Evolutionary conservation across 2,888 invertebrate species (phyloP), one percentile per base, ranked within the genome.

Genomic region (Meteorus cinctellus): DNA sequence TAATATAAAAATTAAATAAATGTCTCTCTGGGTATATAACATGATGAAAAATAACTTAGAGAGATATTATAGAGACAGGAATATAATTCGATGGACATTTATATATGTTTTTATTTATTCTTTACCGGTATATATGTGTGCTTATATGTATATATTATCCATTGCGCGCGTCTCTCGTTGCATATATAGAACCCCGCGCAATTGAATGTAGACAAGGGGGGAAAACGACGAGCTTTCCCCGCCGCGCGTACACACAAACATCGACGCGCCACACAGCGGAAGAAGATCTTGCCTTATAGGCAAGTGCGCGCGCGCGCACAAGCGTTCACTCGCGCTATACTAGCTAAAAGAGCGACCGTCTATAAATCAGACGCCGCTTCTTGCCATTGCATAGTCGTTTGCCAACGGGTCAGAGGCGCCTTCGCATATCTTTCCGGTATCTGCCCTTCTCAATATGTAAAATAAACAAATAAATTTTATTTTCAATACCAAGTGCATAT

Each of bases 331-430:
- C 55, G 55, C 55, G 55, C 55, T 55, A 24, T 55, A 55, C 55
- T 19, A 55, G 19, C 55, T 55, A 55, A 55, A 55, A 65, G 36
- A 68, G 68, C 78, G 77, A 77, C 81, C 81, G 83, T 80, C 84
- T 83, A 86, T 87, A 87, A 87, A 87, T 87, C 87, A 87, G 85
- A 79, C 84, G 81, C 81, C 83, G 85, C 84, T 87, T 87, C 85
- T 84, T 87, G 83, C 68, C 84, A 84, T 84, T 84, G 55, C 55
- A 55, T 81, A 82, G 85, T 87, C 85, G 86, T 87, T 87, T 75
- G 71, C 71, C 66, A 71, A 55, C 65, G 67, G 71, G 75, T 75
- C 71, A 75, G 66, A 71, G 71, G 71, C 71, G 71, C 71, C 62
- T 75, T 70, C 68, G 63, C 65, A 72, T 70, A 59, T 34, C 70